These are phyloP conservation scores for Petromus typicus DNA, from an alignment of 2,113 vertebrate species.

Conservation along the genomic window DNA sequence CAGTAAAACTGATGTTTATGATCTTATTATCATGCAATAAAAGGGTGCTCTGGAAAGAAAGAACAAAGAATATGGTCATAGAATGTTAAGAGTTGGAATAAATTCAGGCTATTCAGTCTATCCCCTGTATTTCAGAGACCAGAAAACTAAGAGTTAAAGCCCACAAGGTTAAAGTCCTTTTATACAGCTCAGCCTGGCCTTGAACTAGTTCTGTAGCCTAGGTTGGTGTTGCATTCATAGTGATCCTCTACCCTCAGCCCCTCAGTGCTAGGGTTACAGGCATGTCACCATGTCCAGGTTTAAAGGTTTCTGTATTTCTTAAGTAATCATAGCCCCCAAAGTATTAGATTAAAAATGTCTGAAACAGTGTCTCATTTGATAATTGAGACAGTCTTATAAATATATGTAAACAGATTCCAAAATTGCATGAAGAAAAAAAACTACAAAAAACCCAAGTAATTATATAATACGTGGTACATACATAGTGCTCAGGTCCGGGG, in stretches of 20 bases:
- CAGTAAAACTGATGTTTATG: neutral
- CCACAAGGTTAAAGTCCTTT: neutral
- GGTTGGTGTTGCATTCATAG: too few species aligned
- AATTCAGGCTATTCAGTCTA: neutral
- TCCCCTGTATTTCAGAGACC: neutral
- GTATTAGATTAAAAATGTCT: slow-evolving; percentile 24
- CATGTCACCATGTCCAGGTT: neutral
- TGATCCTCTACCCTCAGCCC: neutral
- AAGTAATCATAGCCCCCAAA: slow-evolving; percentile 47
- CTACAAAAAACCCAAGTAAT: neutral
- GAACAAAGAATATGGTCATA: neutral
- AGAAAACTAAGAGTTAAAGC: slow-evolving; percentile 8
- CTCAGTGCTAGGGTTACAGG: neutral
- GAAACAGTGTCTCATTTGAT: slow-evolving; percentile 37
- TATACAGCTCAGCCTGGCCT: neutral
- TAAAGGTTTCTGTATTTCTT: slow-evolving; percentile 52
- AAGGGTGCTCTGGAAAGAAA: neutral
- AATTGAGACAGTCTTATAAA: slow-evolving; percentile 34
- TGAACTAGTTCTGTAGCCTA: too few species aligned
- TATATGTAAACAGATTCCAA: slow-evolving; percentile 52
- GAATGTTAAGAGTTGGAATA: neutral
- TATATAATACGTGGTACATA: neutral
- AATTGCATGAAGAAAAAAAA: slow-evolving; percentile 32
- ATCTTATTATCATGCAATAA: slow-evolving; percentile 49
- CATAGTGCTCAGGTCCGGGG: neutral